Percentiles rank a stretch among this genome's conserved stretches.
Evolutionary conservation across 2,888 invertebrate species (phyloP).

Genomic region (Brassicogethes aeneus): DNA sequence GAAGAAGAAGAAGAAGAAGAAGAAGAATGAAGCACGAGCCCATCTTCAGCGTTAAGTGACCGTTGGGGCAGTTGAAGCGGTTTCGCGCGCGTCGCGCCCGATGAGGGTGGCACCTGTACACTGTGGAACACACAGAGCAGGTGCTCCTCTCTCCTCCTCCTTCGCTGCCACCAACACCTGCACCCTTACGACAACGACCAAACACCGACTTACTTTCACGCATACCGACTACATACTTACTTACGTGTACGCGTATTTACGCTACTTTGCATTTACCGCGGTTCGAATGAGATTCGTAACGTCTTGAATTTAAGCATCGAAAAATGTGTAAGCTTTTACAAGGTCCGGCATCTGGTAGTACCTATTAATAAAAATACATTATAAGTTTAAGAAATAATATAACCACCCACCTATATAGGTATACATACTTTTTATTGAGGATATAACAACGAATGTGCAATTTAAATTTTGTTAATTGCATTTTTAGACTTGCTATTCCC

Average conservation of each 20-base stretch:
- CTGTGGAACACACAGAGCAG: constrained; percentile 17
- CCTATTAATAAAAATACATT: no score
- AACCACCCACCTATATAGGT: no score
- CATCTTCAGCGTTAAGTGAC: background rate
- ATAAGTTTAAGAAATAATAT: no score
- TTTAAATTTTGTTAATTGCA: no score
- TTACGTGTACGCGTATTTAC: background rate
- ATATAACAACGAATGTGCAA: no score
- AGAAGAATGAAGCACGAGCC: background rate
- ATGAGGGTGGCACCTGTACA: constrained; percentile 3
- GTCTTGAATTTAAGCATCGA: background rate
- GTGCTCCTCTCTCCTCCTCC: constrained; percentile 13
- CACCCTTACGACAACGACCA: constrained; percentile 13
- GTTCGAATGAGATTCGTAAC: no score
- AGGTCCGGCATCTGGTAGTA: no score
- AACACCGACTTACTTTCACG: no score
- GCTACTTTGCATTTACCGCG: no score
- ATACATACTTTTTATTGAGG: no score
- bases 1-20: background rate
- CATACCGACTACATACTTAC: background rate
- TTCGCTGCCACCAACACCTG: constrained; percentile 21
- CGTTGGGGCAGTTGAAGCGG: constrained; percentile 6
- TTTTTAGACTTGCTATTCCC: no score
- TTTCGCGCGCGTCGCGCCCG: constrained; percentile 8
- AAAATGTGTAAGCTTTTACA: constrained; percentile 1